Base-by-base conservation (phyloP, 2,797 vertebrate genomes). In the Pangasius macronema region DNA sequence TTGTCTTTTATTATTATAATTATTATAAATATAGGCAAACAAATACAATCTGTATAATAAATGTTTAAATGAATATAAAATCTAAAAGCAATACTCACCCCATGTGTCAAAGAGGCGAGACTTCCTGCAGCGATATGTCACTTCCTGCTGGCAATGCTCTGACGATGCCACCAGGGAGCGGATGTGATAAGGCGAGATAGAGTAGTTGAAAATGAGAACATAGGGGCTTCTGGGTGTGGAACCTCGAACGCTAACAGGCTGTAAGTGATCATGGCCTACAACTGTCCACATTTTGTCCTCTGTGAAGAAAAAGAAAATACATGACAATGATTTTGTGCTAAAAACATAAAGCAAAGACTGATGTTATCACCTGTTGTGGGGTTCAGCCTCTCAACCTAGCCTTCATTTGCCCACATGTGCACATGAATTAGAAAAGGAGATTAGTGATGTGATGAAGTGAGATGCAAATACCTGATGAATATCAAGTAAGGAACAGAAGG, bases 211-310 rank as follows among this genome's bases (percentile, higher is more conserved):
- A 86, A 91, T 91, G 92, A 94, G 94, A 82, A 89, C 75, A 46
- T 96, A 96, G 0, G 96, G 96, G 24, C 94, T 94, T 86, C 92
- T 91, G 0, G 91, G 88, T 46, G 88, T 90, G 24, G 94, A 91
- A 8, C 94, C 95, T 36, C 36, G 93, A 81, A 97, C 95, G 14
- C 86, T 92, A 53, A 94, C 95, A 22, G 96, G 88, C 49, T 94
- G 94, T 0, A 93, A 96, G 90, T 90, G 95, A 93, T 97, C 96
- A 90, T 97, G 97, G 61, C 95, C 94, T 86, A 97, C 91, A 0
- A 93, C 91, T 0, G 96, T 97, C 97, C 96, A 97, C 86, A 96
- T 96, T 92, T 95, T 96, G 88, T 97, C 96, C 88, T 96, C 97
- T 97, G 93, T 91, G 86, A 91, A 85, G 63, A 87, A 83, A 91